phyloP scores from a whole-genome alignment of 2,113 vertebrate species.

The Datnioides undecimradiatus region DNA sequence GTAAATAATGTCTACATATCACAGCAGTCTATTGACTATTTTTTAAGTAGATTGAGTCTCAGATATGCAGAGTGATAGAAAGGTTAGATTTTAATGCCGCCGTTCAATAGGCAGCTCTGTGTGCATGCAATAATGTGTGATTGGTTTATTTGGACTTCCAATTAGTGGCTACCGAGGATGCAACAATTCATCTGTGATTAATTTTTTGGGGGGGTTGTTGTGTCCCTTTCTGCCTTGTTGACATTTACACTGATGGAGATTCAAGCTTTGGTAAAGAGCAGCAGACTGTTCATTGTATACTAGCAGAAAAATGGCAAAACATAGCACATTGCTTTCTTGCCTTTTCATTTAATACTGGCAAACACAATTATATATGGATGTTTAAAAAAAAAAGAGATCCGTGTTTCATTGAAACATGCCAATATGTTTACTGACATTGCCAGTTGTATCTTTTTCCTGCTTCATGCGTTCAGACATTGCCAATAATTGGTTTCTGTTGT shows the following conservation, averaged over 20 bases:
- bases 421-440: constrained; percentile 4
- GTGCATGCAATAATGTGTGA: constrained; percentile 55
- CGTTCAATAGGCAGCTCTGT: constrained; percentile 32
- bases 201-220: constrained; percentile 19
- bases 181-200: constrained; percentile 22
- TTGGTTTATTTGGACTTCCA: constrained; percentile 40
- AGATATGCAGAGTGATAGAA: constrained; percentile 60
- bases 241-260: constrained; percentile 30
- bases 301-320: constrained; percentile 16
- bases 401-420: constrained; percentile 5
- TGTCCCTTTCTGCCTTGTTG: constrained; percentile 45
- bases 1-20: constrained; percentile 68
- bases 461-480: constrained; percentile 22
- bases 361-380: constrained; percentile 16
- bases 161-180: constrained; percentile 23
- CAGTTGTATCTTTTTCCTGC: constrained; percentile 1
- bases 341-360: constrained; percentile 21
- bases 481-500: constrained; percentile 49
- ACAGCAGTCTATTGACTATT: constrained; percentile 57
- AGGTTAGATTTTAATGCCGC: constrained; percentile 45
- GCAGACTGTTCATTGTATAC: background rate
- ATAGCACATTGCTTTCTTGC: constrained; percentile 10
- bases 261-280: constrained; percentile 28
- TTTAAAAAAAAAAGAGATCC: background rate
- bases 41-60: constrained; percentile 55